phyloP scores from a whole-genome alignment of 2,888 invertebrate genomes.

The Drosophila silvestris region DNA sequence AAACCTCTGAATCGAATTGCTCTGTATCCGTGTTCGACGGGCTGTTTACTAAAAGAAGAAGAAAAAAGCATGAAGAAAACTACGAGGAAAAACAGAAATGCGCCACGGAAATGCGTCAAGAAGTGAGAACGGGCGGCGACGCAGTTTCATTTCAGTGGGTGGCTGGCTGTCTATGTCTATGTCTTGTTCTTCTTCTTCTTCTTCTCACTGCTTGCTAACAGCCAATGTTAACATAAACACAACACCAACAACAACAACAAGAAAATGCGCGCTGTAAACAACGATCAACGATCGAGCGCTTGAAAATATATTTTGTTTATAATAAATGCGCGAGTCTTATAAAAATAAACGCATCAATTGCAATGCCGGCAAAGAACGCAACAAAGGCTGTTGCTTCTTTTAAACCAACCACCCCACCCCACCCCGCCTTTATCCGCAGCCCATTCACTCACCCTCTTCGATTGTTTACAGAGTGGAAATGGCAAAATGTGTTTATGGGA shows the following conservation, averaged over 20 bases:
- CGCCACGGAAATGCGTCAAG: slow-evolving; percentile 70
- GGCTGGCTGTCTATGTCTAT: slow-evolving; percentile 16
- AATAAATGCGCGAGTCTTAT: slow-evolving; percentile 74
- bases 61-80: slow-evolving; percentile 5
- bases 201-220: slow-evolving; percentile 43
- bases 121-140: slow-evolving; percentile 16
- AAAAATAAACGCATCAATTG: slow-evolving; percentile 74
- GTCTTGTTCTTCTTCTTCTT: slow-evolving; percentile 5
- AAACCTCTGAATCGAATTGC: slow-evolving; percentile 14
- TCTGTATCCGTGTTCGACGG: slow-evolving; percentile 25
- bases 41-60: slow-evolving; percentile 67
- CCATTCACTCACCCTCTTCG: neutral
- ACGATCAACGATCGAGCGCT: slow-evolving; percentile 26
- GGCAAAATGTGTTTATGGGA: slow-evolving; percentile 59
- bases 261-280: slow-evolving; percentile 35
- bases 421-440: neutral
- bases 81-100: slow-evolving; percentile 23
- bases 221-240: slow-evolving; percentile 77
- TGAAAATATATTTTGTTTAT: slow-evolving; percentile 64
- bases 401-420: no score
- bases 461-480: slow-evolving; percentile 52
- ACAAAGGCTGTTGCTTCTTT: slow-evolving; percentile 13
- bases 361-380: slow-evolving; percentile 46
- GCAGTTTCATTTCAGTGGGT: slow-evolving; percentile 49
- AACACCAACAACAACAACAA: slow-evolving; percentile 3